Conservation (phyloP, 2,113 vertebrate species). For the Bettongia penicillata region DNA sequence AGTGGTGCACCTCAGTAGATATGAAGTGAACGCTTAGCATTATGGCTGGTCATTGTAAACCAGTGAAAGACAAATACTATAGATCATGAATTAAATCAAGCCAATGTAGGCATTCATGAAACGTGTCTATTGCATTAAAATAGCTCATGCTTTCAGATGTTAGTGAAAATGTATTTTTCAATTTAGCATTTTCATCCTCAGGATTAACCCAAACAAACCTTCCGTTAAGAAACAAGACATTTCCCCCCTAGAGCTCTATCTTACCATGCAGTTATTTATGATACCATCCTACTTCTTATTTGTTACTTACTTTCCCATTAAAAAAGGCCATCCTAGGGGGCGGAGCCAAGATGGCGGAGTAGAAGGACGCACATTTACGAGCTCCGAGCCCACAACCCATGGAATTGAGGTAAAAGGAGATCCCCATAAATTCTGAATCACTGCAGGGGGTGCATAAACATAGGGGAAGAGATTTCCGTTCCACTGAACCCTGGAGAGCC, state of each 20-base stretch:
- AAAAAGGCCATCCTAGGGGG: neutral
- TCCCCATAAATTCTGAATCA: too few relatives aligned
- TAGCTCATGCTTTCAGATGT: slow-evolving; percentile 29
- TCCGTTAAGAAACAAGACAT: neutral
- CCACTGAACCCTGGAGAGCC: too few relatives aligned
- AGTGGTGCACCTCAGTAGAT: slow-evolving; percentile 43
- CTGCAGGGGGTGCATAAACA: too few relatives aligned
- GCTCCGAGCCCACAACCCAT: too few relatives aligned
- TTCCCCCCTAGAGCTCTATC: neutral
- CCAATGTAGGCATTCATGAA: slow-evolving; percentile 22
- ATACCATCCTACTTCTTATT: neutral
- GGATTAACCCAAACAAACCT: neutral
- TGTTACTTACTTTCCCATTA: slow-evolving; percentile 2
- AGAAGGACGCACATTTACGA: too few relatives aligned
- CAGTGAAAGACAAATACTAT: slow-evolving; percentile 42
- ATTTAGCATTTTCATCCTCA: neutral
- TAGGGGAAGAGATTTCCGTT: too few relatives aligned
- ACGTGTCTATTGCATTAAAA: slow-evolving; percentile 42
- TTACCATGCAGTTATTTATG: slow-evolving; percentile 11
- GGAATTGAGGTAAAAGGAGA: too few relatives aligned
- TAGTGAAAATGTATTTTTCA: slow-evolving; percentile 36
- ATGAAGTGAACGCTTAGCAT: slow-evolving; percentile 23
- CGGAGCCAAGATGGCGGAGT: too few relatives aligned
- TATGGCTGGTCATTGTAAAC: neutral
- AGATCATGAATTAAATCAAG: slow-evolving; percentile 54